A percentile compares a stretch with the other conserved stretches of the same genome.
Conservation (phyloP, 2,888 invertebrate genomes). For the Dermolepida albohirtum region DNA sequence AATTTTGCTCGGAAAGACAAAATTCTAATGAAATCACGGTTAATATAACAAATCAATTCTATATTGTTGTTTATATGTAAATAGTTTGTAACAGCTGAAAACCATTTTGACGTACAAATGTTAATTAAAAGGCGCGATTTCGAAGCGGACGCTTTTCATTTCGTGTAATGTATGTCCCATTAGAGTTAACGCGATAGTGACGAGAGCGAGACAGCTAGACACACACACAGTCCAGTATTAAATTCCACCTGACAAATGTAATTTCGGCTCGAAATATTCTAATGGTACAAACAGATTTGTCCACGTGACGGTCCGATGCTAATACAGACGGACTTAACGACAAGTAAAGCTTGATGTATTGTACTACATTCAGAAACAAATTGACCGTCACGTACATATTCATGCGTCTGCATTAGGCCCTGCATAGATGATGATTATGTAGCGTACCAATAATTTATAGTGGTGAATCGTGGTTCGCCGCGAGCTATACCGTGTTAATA, state of each 20-base stretch:
- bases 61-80: too few species aligned
- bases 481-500: conserved; percentile 36
- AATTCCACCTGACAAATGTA: conserved; percentile 63
- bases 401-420: conserved; percentile 53
- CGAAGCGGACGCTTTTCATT: conserved; percentile 1
- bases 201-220: conserved; percentile 8
- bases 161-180: conserved; percentile 17
- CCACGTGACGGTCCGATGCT: conserved; percentile 60
- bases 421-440: conserved; percentile 49
- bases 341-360: conserved; percentile 63
- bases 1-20: too few species aligned
- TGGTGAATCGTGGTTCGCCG: conserved; percentile 31
- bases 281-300: conserved; percentile 64
- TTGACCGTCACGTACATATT: conserved; percentile 55
- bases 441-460: conserved; percentile 43
- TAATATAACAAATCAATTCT: too few species aligned
- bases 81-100: not conserved
- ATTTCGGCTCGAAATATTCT: conserved; percentile 62
- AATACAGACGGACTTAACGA: conserved; percentile 63
- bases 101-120: conserved; percentile 16
- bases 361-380: conserved; percentile 60
- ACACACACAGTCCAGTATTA: conserved; percentile 52
- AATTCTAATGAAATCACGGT: too few species aligned
- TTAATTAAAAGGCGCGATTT: conserved; percentile 21
- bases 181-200: conserved; percentile 28